Base-by-base conservation (phyloP, 1,140 invertebrate species). In the Heliconius hermathena region DNA sequence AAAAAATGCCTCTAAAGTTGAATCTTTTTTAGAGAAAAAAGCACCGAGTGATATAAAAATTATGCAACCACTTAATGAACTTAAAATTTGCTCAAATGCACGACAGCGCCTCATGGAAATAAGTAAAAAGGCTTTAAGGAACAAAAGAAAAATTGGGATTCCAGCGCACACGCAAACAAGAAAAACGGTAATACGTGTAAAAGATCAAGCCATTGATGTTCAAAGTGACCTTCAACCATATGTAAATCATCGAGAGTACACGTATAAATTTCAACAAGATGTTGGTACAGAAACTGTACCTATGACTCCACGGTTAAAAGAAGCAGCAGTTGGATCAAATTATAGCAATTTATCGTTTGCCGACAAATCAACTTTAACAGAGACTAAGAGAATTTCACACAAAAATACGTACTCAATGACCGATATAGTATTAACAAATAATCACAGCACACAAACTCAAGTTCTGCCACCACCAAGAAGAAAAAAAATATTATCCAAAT, bases 81-180 rank as follows among this genome's bases (percentile, higher is more conserved):
- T 96, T 73, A 94, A 90, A 78, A 95, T 96, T 82, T 96, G 95
- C 80, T 94, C 93, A 11, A 96, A 95, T 89, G 95, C 95, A 26
- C 90, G 95, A 18, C 93, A 95, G 84, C 90, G 94, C 22, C 85
- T 96, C 22, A 92, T 95, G 82, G 95, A 96, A 76, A 82, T 96
- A 76, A 96, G 95, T 73, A 93, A 95, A 82, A 95, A 92, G 89
- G 95, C 95, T 22, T 84, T 96, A 52, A 95, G 92, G 85, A 95
- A 95, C 71, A 96, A 96, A 79, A 95, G 95, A 86, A 91, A 93
- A 81, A 95, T 96, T 29, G 95, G 95, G 85, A 95, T 95, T 74
- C 91, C 95, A 77, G 94, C 89, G 18, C 95, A 96, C 72, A 96
- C 96, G 3, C 96, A 97, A 79, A 88, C 86, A 49, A 82, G 78